phyloP scores from a whole-genome alignment of 2,113 vertebrate genomes.

The Syrmaticus mikado region DNA sequence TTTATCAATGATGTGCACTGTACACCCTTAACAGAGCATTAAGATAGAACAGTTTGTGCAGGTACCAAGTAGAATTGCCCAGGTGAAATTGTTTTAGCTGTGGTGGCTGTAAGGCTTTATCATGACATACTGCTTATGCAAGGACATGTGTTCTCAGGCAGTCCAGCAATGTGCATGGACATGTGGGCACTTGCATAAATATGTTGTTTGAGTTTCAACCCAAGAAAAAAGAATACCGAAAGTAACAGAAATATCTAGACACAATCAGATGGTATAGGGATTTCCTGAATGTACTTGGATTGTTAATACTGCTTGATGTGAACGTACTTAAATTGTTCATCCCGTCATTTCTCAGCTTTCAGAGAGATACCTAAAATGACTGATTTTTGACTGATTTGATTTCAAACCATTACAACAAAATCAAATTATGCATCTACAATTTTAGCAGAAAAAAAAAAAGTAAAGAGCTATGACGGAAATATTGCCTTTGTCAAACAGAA shows the following conservation, averaged over 20 bases:
- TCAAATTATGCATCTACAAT: not conserved
- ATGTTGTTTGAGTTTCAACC: not conserved
- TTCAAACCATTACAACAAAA: not conserved
- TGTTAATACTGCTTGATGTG: not conserved
- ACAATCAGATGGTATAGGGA: not conserved
- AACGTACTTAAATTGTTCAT: not conserved
- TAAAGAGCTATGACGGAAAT: not conserved
- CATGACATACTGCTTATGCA: not conserved
- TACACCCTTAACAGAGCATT: not conserved
- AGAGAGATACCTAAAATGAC: not conserved
- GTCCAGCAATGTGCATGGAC: rapidly evolving
- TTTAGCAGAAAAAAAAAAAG: not conserved
- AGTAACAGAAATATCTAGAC: not conserved
- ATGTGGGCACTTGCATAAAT: not conserved
- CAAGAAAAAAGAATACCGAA: not conserved
- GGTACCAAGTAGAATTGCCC: not conserved
- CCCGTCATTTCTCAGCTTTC: not conserved
- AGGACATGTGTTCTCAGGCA: not conserved
- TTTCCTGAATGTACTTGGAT: not conserved
- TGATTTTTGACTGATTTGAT: not conserved
- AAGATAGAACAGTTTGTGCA: not conserved
- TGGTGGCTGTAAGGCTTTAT: not conserved
- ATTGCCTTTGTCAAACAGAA: not conserved
- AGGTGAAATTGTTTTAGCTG: not conserved
- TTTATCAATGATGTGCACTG: not conserved